A percentile compares a stretch with the other conserved stretches of the same genome.
Conservation (phyloP, 2,888 invertebrate genomes). For the Pristionchus fissidentatus region DNA sequence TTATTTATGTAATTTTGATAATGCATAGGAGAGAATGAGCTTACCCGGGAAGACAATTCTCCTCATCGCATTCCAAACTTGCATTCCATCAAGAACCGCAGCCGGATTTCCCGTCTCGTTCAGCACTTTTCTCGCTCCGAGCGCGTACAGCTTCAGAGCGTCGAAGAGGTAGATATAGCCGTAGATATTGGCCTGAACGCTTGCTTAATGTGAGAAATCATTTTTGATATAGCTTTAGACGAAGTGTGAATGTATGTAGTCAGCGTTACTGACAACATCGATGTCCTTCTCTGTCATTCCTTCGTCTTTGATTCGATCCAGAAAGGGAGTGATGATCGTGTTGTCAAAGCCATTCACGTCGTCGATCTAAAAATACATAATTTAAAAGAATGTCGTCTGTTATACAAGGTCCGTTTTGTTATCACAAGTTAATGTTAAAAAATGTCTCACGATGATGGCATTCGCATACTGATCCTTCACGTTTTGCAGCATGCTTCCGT, state of each 20-base stretch:
- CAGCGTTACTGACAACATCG: background rate
- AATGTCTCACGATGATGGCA: conserved; percentile 2
- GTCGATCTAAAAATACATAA: conserved; percentile 14
- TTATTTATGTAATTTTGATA: too few relatives aligned
- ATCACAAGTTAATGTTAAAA: background rate
- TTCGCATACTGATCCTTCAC: conserved; percentile 72
- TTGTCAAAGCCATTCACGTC: conserved; percentile 42
- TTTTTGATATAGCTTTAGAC: too few relatives aligned
- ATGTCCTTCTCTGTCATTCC: conserved; percentile 27
- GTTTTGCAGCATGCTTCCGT: conserved; percentile 73
- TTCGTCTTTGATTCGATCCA: conserved; percentile 13
- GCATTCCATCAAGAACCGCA: conserved; percentile 64
- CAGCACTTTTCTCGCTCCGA: conserved; percentile 63
- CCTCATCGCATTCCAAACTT: conserved; percentile 72
- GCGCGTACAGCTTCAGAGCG: conserved; percentile 65
- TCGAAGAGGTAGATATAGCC: conserved; percentile 65
- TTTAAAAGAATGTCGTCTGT: too few relatives aligned
- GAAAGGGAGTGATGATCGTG: conserved; percentile 6
- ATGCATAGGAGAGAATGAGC: too few relatives aligned
- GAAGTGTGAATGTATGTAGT: too few relatives aligned
- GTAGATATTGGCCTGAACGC: conserved; percentile 64
- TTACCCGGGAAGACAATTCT: conserved; percentile 65
- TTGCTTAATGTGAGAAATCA: too few relatives aligned
- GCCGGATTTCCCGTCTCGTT: conserved; percentile 60
- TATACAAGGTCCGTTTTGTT: too few relatives aligned